phyloP scores from a whole-genome alignment of 92 coral and sea anemone genomes.

The Epizoanthus ramosus region DNA sequence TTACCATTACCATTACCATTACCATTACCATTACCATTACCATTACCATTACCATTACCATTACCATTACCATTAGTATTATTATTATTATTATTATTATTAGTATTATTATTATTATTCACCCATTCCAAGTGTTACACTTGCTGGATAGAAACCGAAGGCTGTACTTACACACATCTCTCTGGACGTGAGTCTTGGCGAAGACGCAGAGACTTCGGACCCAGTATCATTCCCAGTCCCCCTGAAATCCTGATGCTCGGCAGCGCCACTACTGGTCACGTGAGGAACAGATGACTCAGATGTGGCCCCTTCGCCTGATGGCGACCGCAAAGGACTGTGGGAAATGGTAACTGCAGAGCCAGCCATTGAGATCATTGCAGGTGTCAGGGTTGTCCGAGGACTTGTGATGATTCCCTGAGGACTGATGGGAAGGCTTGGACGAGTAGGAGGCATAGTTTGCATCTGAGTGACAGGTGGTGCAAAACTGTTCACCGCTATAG shows the following conservation, averaged over 20 bases:
- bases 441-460: slow-evolving; percentile 52
- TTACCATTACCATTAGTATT: too few species aligned
- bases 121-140: too few species aligned
- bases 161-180: slow-evolving; percentile 55
- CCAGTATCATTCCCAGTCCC: slow-evolving; percentile 70
- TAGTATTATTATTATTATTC: too few species aligned
- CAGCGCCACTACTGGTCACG: slow-evolving; percentile 91
- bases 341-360: slow-evolving; percentile 30
- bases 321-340: slow-evolving; percentile 71
- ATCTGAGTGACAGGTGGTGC: slow-evolving; percentile 57
- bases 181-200: slow-evolving; percentile 69
- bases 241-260: slow-evolving; percentile 81
- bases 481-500: slow-evolving; percentile 40
- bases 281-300: slow-evolving; percentile 84
- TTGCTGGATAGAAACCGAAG: neutral
- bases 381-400: slow-evolving; percentile 49
- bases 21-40: too few species aligned
- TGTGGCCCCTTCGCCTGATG: slow-evolving; percentile 56
- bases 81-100: too few species aligned
- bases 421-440: slow-evolving; percentile 47
- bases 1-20: too few species aligned
- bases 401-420: slow-evolving; percentile 50
- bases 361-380: slow-evolving; percentile 21
- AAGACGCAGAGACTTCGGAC: slow-evolving; percentile 80
- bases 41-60: too few species aligned